Evolutionary conservation across 2,797 vertebrate species (phyloP).

Genomic region (Lepus townsendii): DNA sequence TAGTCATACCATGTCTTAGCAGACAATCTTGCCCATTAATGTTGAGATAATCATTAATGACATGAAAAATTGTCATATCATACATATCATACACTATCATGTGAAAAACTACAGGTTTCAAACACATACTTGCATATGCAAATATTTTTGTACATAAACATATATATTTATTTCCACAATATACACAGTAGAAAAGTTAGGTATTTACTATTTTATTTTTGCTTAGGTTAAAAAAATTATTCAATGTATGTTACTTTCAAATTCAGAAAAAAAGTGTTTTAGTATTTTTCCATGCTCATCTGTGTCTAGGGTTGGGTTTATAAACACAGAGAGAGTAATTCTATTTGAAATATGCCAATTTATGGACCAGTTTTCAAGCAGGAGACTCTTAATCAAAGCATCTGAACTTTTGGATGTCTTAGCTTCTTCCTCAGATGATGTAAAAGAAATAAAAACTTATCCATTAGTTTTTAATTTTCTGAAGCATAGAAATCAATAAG

Average conservation of each 20-base stretch:
- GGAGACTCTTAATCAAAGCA: conserved; percentile 13
- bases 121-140: not conserved
- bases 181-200: not conserved
- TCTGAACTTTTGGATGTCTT: not conserved
- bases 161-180: not conserved
- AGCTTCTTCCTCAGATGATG: not conserved
- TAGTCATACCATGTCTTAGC: not conserved
- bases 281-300: not conserved
- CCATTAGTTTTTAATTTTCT: conserved; percentile 22
- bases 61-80: not conserved
- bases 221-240: conserved; percentile 8
- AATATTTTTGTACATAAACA: not conserved
- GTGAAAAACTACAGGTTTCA: conserved; percentile 3
- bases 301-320: not conserved
- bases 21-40: not conserved
- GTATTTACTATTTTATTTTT: not conserved
- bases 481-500: not conserved
- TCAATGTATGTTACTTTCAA: not conserved
- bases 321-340: not conserved
- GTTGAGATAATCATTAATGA: not conserved
- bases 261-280: not conserved
- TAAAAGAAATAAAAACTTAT: conserved; percentile 2
- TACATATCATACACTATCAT: not conserved
- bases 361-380: not conserved
- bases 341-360: not conserved